phyloP scores from a whole-genome alignment of 2,888 invertebrate species.

The Volucella bombylans region DNA sequence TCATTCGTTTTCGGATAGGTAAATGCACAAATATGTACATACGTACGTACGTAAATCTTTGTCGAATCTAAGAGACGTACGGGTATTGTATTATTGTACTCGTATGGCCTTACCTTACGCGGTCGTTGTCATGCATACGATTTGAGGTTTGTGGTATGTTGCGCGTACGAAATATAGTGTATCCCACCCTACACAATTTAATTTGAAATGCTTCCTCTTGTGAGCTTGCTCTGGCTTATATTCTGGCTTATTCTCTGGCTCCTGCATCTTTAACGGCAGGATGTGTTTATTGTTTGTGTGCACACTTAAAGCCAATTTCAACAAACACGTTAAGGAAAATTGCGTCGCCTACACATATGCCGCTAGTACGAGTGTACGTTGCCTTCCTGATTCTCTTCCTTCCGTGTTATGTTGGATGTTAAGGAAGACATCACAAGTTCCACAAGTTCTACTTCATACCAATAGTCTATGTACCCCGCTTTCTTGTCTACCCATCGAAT shows the following conservation, averaged over 20 bases:
- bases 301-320: constrained; percentile 47
- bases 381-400: not conserved
- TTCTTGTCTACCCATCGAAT: too few relatives aligned
- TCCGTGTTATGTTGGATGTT: constrained; percentile 2
- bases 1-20: not conserved
- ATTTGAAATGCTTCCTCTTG: not conserved
- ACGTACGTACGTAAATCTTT: too few relatives aligned
- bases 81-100: too few relatives aligned
- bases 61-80: too few relatives aligned
- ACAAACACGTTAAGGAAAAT: constrained; percentile 46
- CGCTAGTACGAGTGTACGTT: too few relatives aligned
- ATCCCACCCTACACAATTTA: too few relatives aligned
- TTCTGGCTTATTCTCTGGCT: not conserved
- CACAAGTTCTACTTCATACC: not conserved
- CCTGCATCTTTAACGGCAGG: constrained; percentile 21
- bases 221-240: too few relatives aligned
- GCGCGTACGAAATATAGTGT: not conserved
- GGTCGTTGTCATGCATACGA: constrained; percentile 30
- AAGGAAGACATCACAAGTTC: constrained; percentile 26
- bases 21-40: not conserved
- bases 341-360: constrained; percentile 16
- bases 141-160: constrained; percentile 30
- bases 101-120: not conserved
- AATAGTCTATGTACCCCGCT: not conserved
- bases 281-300: constrained; percentile 42